These are phyloP conservation scores for Pilophorus perplexus DNA, from an alignment of 2,888 invertebrate genomes.

Conservation along the genomic window DNA sequence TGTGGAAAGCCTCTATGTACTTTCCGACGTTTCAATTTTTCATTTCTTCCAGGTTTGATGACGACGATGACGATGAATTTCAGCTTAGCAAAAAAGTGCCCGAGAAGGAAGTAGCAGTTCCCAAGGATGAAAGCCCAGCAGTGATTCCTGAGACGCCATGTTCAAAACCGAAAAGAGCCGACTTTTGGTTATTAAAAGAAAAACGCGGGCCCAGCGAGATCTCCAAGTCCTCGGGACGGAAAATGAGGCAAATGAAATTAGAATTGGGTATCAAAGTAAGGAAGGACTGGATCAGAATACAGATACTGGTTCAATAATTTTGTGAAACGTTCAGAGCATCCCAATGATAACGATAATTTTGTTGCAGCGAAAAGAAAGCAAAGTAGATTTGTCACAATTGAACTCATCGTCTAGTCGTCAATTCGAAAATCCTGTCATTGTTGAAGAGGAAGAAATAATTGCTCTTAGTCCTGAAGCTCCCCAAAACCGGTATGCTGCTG, in stretches of 20 bases:
- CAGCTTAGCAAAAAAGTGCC: neutral
- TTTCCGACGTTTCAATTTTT: neutral
- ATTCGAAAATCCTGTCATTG: no score
- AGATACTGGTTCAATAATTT: no score
- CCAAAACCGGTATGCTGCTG: neutral
- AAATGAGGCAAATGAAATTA: conserved; percentile 42
- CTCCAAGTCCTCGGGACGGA: conserved; percentile 25
- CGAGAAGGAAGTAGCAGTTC: neutral
- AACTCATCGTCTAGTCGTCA: neutral
- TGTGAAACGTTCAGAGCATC: no score
- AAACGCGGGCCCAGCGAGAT: conserved; percentile 44
- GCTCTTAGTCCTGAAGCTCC: conserved; percentile 1
- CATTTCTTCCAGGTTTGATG: neutral
- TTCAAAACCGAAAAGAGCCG: conserved; percentile 30
- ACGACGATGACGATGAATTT: conserved; percentile 6
- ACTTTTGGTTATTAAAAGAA: conserved; percentile 45
- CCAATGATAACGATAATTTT: no score
- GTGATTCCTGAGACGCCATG: conserved; percentile 17
- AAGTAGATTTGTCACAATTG: neutral
- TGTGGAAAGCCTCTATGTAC: no score
- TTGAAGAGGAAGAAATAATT: neutral
- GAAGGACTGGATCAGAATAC: no score
- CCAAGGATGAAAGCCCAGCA: neutral
- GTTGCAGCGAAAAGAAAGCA: neutral
- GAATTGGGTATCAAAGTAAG: conserved; percentile 23